Base-by-base conservation (phyloP, 2,888 invertebrate genomes). In the Actias luna region DNA sequence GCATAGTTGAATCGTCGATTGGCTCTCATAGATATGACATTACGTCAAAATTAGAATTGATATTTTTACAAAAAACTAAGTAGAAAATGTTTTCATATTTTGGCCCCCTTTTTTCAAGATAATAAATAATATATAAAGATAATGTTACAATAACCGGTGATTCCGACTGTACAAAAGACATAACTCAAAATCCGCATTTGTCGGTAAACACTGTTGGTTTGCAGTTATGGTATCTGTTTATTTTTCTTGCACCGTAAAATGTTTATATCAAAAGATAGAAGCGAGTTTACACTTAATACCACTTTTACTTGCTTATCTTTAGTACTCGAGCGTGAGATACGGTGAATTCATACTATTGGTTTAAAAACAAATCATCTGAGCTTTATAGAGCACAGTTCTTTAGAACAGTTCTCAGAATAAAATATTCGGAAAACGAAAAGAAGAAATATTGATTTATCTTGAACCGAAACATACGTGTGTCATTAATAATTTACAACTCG, bases 141-240 rank as follows among this genome's bases (percentile, higher is more conserved):
- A n/a, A n/a, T n/a, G n/a, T n/a, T n/a, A 42, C 5, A 27, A 14
- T 16, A 55, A 7, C 7, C n/a, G 14, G 16, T 55, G 29, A 29
- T 12, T 29, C 29, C 29, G n/a, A 55, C 16, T 55, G 55, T 55
- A 55, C 55, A n/a, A 29, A 14, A 55, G 55, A 55, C 55, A 29
- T 55, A 55, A 55, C 55, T 55, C 29, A 55, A 55, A 55, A 55
- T 55, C 55, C 55, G 29, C 27, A 29, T 7, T 7, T 16, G 27
- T 29, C 29, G n/a, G 29, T 55, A 55, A 55, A 55, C 29, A 29
- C 18, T 29, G 29, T 55, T 29, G 29, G 55, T 55, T 55, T 55
- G 29, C 55, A 18, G 29, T 55, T 55, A 29, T 55, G 29, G 55
- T 55, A 50, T 55, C 29, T 55, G 7, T 55, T 55, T 55, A 55